Base-by-base conservation (phyloP, 2,797 vertebrate species). In the Sibirionetta formosa region DNA sequence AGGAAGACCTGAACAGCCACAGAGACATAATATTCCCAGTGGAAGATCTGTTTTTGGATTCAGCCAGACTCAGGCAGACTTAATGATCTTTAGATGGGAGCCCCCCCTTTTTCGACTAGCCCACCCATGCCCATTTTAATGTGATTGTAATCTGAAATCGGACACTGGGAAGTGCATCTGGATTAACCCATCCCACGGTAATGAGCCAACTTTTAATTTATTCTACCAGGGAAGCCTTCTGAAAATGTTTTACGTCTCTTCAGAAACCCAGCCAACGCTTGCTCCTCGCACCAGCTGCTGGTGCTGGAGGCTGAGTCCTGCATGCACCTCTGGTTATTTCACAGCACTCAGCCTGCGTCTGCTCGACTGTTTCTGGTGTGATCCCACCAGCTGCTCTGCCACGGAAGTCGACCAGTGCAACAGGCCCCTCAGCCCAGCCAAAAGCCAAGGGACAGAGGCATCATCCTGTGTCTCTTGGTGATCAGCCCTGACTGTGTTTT, bases 21-120 rank as follows among this genome's bases (percentile, higher is more conserved):
- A 86, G 93, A 91, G 84, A 83, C 86, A 87, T 76, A n/a, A 91
- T 88, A 95, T 90, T 96, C 93, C 91, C 94, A 70, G 48, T 15
- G 70, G 93, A 94, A 77, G 73, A 83, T 87, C 80, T 87, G 86
- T 71, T 88, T 72, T 71, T 89, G 65, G 68, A 56, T 68, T 89
- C 81, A 78, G 86, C 40, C 88, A 85, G 71, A 3, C 40, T 50
- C n/a, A 26, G 87, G 72, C 86, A 94, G 83, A 79, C 88, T 64
- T 0, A 90, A 56, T 70, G 75, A 85, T 80, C 76, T 92, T 64
- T 82, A 57, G 84, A 58, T 68, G 53, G 78, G 78, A 95, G 68
- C 57, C 56, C 88, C 88, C 31, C 54, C 61, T 86, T 86, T 93
- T 78, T 86, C 0, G 0, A 20, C 66, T 17, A n/a, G 42, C 65